phyloP scores from a whole-genome alignment of 2,888 invertebrate genomes.

The Ischnus inquisitorius region DNA sequence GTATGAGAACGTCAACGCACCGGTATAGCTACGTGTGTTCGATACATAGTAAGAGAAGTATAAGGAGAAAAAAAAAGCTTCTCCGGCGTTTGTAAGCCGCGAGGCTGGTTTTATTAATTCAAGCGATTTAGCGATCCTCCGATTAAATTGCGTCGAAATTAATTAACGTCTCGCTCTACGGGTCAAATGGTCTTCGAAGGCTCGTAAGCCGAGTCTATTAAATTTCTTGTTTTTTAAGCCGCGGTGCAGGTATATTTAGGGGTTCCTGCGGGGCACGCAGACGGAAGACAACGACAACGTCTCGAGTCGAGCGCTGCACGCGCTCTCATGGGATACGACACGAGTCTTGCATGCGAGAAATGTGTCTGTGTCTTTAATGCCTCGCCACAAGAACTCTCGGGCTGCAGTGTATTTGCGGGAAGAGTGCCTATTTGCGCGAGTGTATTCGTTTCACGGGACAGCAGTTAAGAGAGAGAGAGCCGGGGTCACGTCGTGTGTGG shows the following conservation, averaged over 20 bases:
- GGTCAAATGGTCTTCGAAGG: conserved; percentile 47
- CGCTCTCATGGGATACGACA: conserved; percentile 41
- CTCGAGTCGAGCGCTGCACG: conserved; percentile 29
- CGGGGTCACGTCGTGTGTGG: conserved; percentile 70
- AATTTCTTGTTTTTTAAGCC: not conserved
- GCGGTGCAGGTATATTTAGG: not conserved
- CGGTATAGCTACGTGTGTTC: conserved; percentile 14
- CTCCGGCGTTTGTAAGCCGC: conserved; percentile 15
- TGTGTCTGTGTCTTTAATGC: conserved; percentile 25
- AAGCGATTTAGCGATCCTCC: conserved; percentile 50
- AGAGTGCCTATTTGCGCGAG: not conserved
- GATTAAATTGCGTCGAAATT: conserved; percentile 63
- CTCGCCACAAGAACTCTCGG: conserved; percentile 20
- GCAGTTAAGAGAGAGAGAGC: conserved; percentile 30
- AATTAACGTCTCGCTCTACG: conserved; percentile 60
- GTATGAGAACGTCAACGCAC: conserved; percentile 8
- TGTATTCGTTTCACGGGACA: conserved; percentile 24
- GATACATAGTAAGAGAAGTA: not conserved
- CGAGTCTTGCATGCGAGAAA: conserved; percentile 45
- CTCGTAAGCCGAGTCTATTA: conserved; percentile 19
- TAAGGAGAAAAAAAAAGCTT: conserved; percentile 14
- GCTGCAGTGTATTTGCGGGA: conserved; percentile 8
- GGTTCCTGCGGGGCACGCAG: conserved; percentile 5
- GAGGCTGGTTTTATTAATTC: conserved; percentile 62
- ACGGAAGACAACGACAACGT: not conserved